These are phyloP conservation scores for Larimichthys polyactis DNA, from an alignment of 2,113 vertebrate genomes.

Conservation along the genomic window DNA sequence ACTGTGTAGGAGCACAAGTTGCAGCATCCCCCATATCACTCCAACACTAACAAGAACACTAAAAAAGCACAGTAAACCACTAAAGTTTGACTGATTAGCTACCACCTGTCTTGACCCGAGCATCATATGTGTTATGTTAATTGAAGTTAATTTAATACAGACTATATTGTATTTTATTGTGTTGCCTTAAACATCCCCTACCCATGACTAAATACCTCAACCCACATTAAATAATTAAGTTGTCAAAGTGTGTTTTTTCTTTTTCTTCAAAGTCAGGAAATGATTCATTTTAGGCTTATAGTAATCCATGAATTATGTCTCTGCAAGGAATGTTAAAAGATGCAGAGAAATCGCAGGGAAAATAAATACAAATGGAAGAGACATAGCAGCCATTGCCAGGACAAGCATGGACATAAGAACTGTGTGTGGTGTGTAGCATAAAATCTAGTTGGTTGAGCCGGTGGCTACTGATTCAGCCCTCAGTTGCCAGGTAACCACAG, in stretches of 20 bases:
- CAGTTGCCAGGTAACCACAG: conserved; percentile 33
- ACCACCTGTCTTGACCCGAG: no score
- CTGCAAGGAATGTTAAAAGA: conserved; percentile 16
- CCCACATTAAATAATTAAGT: conserved; percentile 1
- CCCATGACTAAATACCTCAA: neutral
- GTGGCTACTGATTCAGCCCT: neutral
- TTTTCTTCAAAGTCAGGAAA: conserved; percentile 12
- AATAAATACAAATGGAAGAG: conserved; percentile 6
- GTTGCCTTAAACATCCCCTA: no score
- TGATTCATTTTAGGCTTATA: neutral
- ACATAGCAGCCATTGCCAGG: neutral
- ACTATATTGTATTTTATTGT: neutral
- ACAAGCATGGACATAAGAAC: neutral
- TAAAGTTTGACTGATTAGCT: no score
- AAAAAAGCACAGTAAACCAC: no score
- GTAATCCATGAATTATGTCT: conserved; percentile 25
- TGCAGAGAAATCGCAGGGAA: neutral
- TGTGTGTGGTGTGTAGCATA: neutral
- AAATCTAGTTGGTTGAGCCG: neutral
- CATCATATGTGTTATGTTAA: no score
- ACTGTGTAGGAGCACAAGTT: neutral
- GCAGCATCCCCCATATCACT: no score
- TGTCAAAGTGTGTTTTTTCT: neutral
- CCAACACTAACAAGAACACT: no score
- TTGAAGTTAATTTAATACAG: neutral